Evolutionary conservation across 2,113 vertebrate genomes (phyloP).

Genomic region (rabbit (Oryctolagus cuniculus)): mOryCun1.1 NC_091449.1:58923001-58923500

Average conservation of each 20-base stretch:
- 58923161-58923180: not conserved
- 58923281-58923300: not conserved
- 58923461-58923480: not conserved
- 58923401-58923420: not conserved
- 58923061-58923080: not conserved
- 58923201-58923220: not conserved
- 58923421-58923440: not conserved
- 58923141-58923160: constrained; percentile 8
- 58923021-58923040: constrained; percentile 1
- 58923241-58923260: not conserved
- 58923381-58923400: not conserved
- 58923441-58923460: not conserved
- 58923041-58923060: constrained; percentile 15
- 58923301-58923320: not conserved
- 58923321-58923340: not conserved
- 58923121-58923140: constrained; percentile 16
- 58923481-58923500: not conserved
- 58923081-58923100: constrained; percentile 27
- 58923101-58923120: constrained; percentile 50
- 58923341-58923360: too few relatives aligned
- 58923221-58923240: not conserved
- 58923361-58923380: not conserved
- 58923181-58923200: not conserved
- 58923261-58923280: not conserved
- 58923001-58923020: not conserved